A percentile compares a stretch with the other conserved stretches of the same genome.
Evolutionary conservation across 1,140 invertebrate genomes (phyloP).

Genomic region (Calephelis nemesis): DNA sequence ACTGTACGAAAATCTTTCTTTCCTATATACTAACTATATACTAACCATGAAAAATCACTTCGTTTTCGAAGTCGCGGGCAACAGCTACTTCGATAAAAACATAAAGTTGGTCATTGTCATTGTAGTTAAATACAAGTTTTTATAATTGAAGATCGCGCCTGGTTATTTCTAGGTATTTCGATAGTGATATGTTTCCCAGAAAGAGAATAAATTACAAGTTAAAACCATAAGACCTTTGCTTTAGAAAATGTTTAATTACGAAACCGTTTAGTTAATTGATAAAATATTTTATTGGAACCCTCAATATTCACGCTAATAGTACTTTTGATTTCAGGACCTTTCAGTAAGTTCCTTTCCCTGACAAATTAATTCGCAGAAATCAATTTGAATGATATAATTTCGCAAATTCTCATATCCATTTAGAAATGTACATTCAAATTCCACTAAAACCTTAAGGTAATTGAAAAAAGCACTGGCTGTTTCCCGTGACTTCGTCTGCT

Average conservation of each 20-base stretch:
- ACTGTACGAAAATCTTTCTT: no score
- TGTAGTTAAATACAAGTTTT: no score
- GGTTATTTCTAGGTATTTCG: no score
- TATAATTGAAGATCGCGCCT: no score
- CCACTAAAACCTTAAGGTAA: not conserved
- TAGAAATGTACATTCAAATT: not conserved
- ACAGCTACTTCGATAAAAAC: no score
- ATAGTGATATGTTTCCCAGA: not conserved
- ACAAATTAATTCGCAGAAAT: constrained; percentile 42
- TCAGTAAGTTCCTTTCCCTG: constrained; percentile 34
- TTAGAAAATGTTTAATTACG: constrained; percentile 34
- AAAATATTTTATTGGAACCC: constrained; percentile 55
- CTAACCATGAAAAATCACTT: no score
- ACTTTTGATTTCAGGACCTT: constrained; percentile 18
- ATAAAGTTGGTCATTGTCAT: no score
- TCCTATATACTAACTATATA: no score
- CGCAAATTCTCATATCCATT: not conserved
- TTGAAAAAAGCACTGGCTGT: no score
- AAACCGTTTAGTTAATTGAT: constrained; percentile 39
- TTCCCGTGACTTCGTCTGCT: no score
- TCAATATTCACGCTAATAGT: constrained; percentile 49
- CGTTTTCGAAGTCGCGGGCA: no score
- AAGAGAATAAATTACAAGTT: not conserved
- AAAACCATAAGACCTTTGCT: not conserved
- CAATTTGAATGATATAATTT: constrained; percentile 1